These are phyloP conservation scores for Drosophila bocqueti DNA, from an alignment of 1,140 invertebrate genomes.

Conservation along the genomic window DNA sequence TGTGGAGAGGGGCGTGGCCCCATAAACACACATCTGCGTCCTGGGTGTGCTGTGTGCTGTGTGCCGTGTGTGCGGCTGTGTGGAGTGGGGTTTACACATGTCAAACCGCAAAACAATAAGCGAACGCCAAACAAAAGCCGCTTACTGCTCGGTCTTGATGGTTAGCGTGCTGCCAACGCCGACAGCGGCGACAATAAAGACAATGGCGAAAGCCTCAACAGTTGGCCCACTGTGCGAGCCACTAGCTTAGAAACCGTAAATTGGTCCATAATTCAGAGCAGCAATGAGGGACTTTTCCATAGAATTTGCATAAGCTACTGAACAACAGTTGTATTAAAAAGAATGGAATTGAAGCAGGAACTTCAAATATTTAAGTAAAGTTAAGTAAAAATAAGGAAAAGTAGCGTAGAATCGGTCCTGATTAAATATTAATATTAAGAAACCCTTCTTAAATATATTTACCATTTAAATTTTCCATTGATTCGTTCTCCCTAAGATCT, in stretches of 20 bases:
- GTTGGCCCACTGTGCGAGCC: slow-evolving; percentile 40
- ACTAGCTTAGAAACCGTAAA: slow-evolving; percentile 8
- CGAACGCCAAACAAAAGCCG: slow-evolving; percentile 54
- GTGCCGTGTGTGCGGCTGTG: not conserved
- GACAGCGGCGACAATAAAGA: slow-evolving; percentile 35
- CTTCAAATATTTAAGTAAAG: not conserved
- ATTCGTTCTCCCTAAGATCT: not conserved
- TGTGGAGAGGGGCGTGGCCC: slow-evolving; percentile 35
- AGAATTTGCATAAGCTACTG: slow-evolving; percentile 2
- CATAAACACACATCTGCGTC: slow-evolving; percentile 8
- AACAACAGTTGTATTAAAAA: not conserved
- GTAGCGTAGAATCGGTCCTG: not conserved
- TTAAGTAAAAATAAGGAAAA: not conserved
- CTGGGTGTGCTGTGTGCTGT: slow-evolving; percentile 5
- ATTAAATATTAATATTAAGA: not conserved
- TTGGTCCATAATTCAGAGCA: slow-evolving; percentile 3
- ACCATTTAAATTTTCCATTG: not conserved
- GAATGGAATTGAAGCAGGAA: not conserved
- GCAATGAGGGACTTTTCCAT: not conserved
- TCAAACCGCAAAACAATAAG: slow-evolving; percentile 67
- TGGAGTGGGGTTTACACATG: slow-evolving; percentile 54
- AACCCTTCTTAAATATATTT: not conserved
- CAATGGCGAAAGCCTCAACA: slow-evolving; percentile 37
- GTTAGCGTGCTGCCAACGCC: slow-evolving; percentile 38
- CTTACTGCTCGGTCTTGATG: slow-evolving; percentile 49